Evolutionary conservation across 2,797 vertebrate genomes (phyloP), one percentile per base, ranked within the genome.

Genomic region (Smutsia gigantea): DNA sequence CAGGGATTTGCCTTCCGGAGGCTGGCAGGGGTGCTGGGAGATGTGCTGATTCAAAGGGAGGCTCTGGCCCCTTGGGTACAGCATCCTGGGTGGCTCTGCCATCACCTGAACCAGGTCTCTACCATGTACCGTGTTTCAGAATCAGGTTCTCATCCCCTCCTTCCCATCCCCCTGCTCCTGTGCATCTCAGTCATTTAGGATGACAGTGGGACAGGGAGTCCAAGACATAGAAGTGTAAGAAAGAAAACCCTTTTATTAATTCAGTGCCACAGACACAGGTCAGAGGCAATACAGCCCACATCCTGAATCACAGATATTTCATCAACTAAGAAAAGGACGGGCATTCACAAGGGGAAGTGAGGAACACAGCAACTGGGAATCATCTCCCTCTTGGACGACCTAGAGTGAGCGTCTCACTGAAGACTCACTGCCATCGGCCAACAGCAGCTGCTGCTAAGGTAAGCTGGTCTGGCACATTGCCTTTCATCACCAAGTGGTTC

Each of bases 381-480:
- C 6, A 0, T 2, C 21, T 21, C 21, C n/a, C 10, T 11, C 27
- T 13, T 18, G 61, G 18, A 31, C 27, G 0, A n/a, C 1, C 2
- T 0, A 9, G 72, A 29, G 57, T 0, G 23, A 25, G 19, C 19
- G 15, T 17, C 72, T 82, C 61, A 3, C 4, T 0, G 27, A 61
- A 29, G n/a, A 18, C 10, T 19, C 0, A 0, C 3, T 7, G 1
- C 46, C 12, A 11, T 29, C 0, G 0, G 66, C 29, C 5, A 42
- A 42, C 1, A 3, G 14, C 7, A 29, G 37, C 34, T 0, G 12
- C 15, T 3, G 18, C 31, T 17, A 5, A 37, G 69, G 31, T 11
- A 4, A 0, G 63, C 25, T 3, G 27, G 87, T 2, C 53, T 2
- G 2, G 23, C 46, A 18, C 2, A 13, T 17, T 10, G 4, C 27